Evolutionary conservation across 2,113 vertebrate species (phyloP).

Genomic region (Erythrocebus patas): DNA sequence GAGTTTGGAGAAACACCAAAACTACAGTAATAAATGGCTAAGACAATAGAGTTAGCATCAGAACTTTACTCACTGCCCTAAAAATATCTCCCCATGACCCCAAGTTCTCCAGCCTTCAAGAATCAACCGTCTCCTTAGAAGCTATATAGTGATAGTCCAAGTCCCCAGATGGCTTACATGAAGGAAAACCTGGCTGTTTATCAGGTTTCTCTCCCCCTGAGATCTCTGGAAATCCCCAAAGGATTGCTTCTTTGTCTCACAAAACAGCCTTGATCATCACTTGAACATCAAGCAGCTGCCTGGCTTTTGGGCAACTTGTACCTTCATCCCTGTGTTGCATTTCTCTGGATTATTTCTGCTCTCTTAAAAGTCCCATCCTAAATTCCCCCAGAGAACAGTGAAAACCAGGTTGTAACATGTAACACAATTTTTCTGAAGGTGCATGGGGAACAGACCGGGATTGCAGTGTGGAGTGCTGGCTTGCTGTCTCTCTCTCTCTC

Average conservation of each 20-base stretch:
- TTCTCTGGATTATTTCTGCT: conserved; percentile 22
- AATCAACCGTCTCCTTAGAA: background rate
- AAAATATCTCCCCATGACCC: background rate
- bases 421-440: background rate
- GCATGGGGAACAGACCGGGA: background rate
- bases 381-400: background rate
- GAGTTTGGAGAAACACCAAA: background rate
- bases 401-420: background rate
- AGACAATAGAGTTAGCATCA: background rate
- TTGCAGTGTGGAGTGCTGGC: background rate
- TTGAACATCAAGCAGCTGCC: background rate
- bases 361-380: background rate
- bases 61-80: background rate
- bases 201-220: background rate
- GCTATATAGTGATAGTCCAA: background rate
- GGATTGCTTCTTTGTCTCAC: background rate
- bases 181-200: background rate
- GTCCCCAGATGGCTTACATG: background rate
- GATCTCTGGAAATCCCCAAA: background rate
- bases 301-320: background rate
- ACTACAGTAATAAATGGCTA: background rate
- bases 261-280: background rate
- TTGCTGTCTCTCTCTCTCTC: too few species aligned
- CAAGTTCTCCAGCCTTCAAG: background rate
- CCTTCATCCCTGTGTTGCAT: background rate